A percentile compares a stretch with the other conserved stretches of the same genome.
These are phyloP conservation scores for Blennius ocellaris DNA, from an alignment of 2,113 vertebrate species.

Conservation along the genomic window DNA sequence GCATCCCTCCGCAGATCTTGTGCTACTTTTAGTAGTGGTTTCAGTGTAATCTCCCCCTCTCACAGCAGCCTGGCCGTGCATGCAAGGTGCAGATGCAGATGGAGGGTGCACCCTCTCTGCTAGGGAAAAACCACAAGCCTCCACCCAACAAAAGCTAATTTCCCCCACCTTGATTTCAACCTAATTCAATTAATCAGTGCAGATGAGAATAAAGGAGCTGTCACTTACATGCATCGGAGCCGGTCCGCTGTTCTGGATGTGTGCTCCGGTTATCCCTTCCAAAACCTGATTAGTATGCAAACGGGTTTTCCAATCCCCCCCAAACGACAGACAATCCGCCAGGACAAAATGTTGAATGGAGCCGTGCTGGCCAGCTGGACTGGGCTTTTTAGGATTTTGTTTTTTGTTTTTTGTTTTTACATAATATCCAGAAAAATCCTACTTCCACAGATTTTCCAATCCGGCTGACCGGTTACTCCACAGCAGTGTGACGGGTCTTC, in stretches of 20 bases:
- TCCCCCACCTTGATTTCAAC: neutral
- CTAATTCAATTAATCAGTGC: conserved; percentile 9
- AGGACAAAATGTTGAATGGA: conserved; percentile 62
- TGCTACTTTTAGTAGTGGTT: conserved; percentile 24
- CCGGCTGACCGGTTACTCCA: conserved; percentile 32
- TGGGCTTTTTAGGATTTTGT: neutral
- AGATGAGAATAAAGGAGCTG: conserved; percentile 40
- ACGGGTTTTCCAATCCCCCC: conserved; percentile 57
- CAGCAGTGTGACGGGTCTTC: conserved; percentile 33
- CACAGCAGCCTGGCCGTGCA: conserved; percentile 15
- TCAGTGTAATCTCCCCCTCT: conserved; percentile 4
- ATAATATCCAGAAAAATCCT: conserved; percentile 60
- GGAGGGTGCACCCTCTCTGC: conserved; percentile 34
- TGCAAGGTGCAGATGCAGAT: conserved; percentile 63
- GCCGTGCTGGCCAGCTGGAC: conserved; percentile 34
- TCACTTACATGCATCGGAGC: conserved; percentile 78
- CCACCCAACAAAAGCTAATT: conserved; percentile 14
- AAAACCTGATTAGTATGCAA: conserved; percentile 72
- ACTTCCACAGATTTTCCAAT: conserved; percentile 36
- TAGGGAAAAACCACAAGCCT: conserved; percentile 2
- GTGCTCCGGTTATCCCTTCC: conserved; percentile 53
- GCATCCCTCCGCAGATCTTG: conserved; percentile 10
- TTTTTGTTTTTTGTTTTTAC: conserved; percentile 14
- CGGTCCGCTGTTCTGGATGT: conserved; percentile 60
- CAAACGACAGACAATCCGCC: conserved; percentile 60